Evolutionary conservation across 2,888 invertebrate genomes (phyloP), one percentile per base, ranked within the genome.

Genomic region (Aproaerema taeniolella): DNA sequence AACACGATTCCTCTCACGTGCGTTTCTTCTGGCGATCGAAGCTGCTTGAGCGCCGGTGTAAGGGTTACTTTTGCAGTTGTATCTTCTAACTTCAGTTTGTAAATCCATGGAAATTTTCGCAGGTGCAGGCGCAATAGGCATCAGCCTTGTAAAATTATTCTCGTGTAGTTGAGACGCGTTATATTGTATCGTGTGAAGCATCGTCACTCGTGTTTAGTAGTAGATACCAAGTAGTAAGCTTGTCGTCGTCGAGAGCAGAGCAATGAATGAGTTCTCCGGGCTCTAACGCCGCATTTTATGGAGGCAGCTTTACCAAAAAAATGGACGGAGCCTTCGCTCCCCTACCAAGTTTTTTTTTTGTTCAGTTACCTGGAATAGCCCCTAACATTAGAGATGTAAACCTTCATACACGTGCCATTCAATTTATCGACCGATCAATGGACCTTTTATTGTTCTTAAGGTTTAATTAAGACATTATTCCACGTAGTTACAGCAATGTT

Each of bases 1-100:
- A 44, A 97, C 97, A 46, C 98, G 91, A 70, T 97, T 97, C 52
- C 98, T 88, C 77, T 98, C 98, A 10, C 98, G 89, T n/a, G 97
- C 97, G 76, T 98, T 98, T 56, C 98, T 89, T 39, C 96, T 88
- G 0, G 94, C 95, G 10, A 96, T 96, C 0, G 96, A 95, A 20
- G 93, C 93, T 39, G 93, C 89, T 58, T 93, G 95, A 53, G 92
- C 89, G 30, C 89, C 89, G 1, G 87, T 65, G 45, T 73, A 74
- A 2, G 67, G 55, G 16, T 86, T 87, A 14, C 88, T 89, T 45
- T 89, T 88, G 57, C 91, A 91, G 59, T 89, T 92, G 53, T 93
- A 92, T 65, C 90, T 91, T 49, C 90, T 90, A 61, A 89, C 89
- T 45, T 85, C 82, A 31, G 73, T 67, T 39, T 71, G 66, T 39